Percentiles rank a stretch among this genome's conserved stretches.
Evolutionary conservation across 2,113 vertebrate species (phyloP).

Genomic region (Nothocercus nigrocapillus): DNA sequence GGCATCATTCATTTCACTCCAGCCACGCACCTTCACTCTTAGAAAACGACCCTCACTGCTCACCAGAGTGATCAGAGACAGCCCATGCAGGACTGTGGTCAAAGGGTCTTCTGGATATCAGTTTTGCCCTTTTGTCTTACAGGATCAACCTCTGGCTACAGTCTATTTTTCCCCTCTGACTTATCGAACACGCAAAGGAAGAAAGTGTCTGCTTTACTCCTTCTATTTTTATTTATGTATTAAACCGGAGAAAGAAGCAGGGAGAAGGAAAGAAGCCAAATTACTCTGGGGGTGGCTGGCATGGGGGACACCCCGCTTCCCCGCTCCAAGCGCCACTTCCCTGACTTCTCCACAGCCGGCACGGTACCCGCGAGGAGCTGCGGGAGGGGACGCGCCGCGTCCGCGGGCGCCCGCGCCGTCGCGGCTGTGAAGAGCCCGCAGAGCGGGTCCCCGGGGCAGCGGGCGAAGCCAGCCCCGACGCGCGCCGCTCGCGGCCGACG

Average conservation of each 20-base stretch:
- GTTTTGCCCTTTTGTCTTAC: neutral
- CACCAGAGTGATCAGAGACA: neutral
- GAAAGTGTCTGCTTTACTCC: neutral
- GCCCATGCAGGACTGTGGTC: neutral
- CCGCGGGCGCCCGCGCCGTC: neutral
- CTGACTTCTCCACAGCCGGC: constrained; percentile 9
- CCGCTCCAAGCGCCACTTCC: neutral
- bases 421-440: constrained; percentile 23
- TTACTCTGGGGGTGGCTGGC: neutral
- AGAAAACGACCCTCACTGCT: neutral
- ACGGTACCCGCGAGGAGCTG: neutral
- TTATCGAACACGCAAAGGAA: neutral
- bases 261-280: neutral
- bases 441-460: neutral
- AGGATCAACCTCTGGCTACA: neutral
- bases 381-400: neutral
- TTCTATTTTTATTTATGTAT: neutral
- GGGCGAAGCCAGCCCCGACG: neutral
- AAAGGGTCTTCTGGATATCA: neutral
- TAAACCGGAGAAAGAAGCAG: neutral
- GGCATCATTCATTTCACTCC: neutral
- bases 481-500: constrained; percentile 7
- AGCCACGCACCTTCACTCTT: neutral
- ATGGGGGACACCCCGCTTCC: neutral
- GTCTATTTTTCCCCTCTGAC: neutral